phyloP scores from a whole-genome alignment of 1,140 invertebrate genomes.

The Ruditapes philippinarum region DNA sequence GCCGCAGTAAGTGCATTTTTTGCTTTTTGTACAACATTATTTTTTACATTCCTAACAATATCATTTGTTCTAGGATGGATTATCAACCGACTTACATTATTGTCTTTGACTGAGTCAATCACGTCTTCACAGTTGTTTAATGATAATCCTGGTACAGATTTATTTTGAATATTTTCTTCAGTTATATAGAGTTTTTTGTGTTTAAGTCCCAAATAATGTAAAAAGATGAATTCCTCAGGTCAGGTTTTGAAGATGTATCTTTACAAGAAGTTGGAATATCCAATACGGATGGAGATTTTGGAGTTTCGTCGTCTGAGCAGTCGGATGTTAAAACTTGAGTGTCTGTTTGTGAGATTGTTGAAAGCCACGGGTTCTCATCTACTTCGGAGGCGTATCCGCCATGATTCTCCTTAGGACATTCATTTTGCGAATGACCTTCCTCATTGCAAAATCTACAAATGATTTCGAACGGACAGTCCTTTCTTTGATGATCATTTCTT shows the following conservation, averaged over 20 bases:
- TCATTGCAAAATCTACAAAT: background rate
- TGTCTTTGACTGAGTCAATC: background rate
- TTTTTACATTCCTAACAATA: too few species aligned
- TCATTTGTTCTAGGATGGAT: too few species aligned
- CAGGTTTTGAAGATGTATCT: too few species aligned
- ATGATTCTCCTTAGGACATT: background rate
- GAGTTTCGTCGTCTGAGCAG: too few species aligned
- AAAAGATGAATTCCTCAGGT: too few species aligned
- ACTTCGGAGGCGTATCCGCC: background rate
- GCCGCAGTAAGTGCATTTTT: too few species aligned
- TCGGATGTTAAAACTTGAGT: too few species aligned
- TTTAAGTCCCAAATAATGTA: background rate
- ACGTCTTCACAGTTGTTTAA: background rate
- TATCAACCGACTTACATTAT: background rate
- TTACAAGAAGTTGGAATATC: too few species aligned
- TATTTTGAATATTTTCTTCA: background rate
- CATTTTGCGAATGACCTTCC: background rate
- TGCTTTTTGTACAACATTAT: too few species aligned
- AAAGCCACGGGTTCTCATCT: too few species aligned
- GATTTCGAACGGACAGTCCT: background rate
- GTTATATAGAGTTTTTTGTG: too few species aligned
- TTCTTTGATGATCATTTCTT: background rate
- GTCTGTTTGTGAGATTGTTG: too few species aligned
- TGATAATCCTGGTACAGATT: background rate
- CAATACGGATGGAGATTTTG: background rate